These are phyloP conservation scores for Tanytarsus gracilentus DNA, from an alignment of 2,888 invertebrate genomes.

Conservation along the genomic window DNA sequence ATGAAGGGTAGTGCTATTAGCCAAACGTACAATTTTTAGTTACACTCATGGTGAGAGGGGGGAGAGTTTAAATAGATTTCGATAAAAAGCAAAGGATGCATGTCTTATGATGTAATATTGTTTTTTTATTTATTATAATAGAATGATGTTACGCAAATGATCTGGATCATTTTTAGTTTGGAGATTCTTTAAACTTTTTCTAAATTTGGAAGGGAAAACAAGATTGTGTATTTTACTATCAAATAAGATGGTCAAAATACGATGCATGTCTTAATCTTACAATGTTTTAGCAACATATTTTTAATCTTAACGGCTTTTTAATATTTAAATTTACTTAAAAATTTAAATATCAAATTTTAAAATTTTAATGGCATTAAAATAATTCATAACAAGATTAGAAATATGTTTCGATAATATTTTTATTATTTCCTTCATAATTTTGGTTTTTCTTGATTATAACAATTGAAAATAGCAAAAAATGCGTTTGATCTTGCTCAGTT, in stretches of 20 bases:
- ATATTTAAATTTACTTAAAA: too few relatives aligned
- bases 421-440: too few relatives aligned
- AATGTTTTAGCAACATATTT: background rate
- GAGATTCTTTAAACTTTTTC: slow-evolving; percentile 20
- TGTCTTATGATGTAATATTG: slow-evolving; percentile 13
- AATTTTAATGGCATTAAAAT: too few relatives aligned
- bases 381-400: too few relatives aligned
- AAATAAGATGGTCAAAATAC: background rate
- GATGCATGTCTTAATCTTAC: background rate
- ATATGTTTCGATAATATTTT: too few relatives aligned
- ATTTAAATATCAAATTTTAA: too few relatives aligned
- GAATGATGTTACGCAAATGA: slow-evolving; percentile 27
- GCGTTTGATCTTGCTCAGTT: too few relatives aligned
- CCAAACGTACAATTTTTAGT: slow-evolving; percentile 23
- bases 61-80: slow-evolving; percentile 7
- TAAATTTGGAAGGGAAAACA: slow-evolving; percentile 14
- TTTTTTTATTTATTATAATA: background rate
- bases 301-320: too few relatives aligned
- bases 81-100: slow-evolving; percentile 26
- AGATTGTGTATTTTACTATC: background rate
- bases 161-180: slow-evolving; percentile 16
- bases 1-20: slow-evolving; percentile 25
- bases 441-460: too few relatives aligned
- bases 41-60: background rate
- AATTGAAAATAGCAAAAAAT: too few relatives aligned